Evolutionary conservation across 2,113 vertebrate species (phyloP), one percentile per base, ranked within the genome.

Genomic region (Murina feae): DNA sequence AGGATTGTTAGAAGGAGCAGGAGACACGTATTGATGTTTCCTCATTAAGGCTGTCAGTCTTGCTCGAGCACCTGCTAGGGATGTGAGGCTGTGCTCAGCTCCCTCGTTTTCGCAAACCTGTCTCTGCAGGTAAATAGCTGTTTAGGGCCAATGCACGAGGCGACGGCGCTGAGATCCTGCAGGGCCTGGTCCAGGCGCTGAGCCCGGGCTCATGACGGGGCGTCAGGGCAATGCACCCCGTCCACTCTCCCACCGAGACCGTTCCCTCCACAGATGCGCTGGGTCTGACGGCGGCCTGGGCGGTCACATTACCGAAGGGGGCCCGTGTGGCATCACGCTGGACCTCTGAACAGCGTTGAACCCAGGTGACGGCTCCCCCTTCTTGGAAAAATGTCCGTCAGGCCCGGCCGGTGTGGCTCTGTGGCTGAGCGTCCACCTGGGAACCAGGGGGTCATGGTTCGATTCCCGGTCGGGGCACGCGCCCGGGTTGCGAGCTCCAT

Each of bases 131-230:
- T n/a, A 60, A 69, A n/a, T 28, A 12, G 9, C 39, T n/a, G 3
- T 30, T n/a, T 76, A 16, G 30, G 55, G 37, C 18, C 18, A 13
- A 25, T 14, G 39, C 10, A 2, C 3, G 10, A 3, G 0, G 23
- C 2, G 12, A 9, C 5, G 44, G 7, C 55, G 0, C 0, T 12
- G 9, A 72, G 25, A 16, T 58, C 37, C 53, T 5, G 28, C 25
- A 21, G 8, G 44, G 35, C 35, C 2, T 1, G n/a, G 4, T 28
- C 2, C 0, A 17, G 0, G 35, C 6, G 1, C 0, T 1, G 55
- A 6, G 35, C 28, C 74, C 55, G 6, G 44, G 37, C 30, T 21
- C 3, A 0, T 4, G 16, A 5, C 4, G 2, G 5, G 23, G 39
- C 44, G n/a, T 4, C 5, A 1, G 2, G 37, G 32, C 1, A 5